Evolutionary conservation across 2,113 vertebrate genomes (phyloP).

Genomic region (Crotalus helleri): DNA sequence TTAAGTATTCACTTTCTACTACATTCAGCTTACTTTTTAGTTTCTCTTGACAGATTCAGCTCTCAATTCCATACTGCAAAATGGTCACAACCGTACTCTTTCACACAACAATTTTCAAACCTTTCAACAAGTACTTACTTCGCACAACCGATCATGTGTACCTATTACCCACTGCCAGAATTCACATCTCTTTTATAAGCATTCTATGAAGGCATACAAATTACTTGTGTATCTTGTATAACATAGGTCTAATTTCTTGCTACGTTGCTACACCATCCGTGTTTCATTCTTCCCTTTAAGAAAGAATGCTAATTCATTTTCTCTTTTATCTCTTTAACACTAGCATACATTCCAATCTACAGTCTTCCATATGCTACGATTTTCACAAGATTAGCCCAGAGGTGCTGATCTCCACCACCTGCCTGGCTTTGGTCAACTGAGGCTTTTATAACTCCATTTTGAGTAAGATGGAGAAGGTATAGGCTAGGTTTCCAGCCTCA

Average conservation of each 20-base stretch:
- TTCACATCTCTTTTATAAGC: not conserved
- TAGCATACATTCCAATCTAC: too few relatives aligned
- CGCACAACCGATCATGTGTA: not conserved
- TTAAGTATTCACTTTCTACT: too few relatives aligned
- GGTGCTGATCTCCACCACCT: not conserved
- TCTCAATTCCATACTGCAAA: not conserved
- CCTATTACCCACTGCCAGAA: not conserved
- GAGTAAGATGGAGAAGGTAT: not conserved
- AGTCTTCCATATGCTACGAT: not conserved
- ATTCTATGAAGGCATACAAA: not conserved
- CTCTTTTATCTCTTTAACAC: not conserved
- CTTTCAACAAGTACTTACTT: not conserved
- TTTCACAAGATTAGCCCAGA: not conserved
- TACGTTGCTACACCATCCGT: not conserved
- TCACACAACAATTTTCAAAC: not conserved
- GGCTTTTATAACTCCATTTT: not conserved
- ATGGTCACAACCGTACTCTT: not conserved
- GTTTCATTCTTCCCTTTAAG: not conserved
- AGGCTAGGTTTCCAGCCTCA: not conserved
- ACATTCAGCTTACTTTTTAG: too few relatives aligned
- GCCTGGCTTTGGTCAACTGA: not conserved
- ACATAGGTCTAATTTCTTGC: not conserved
- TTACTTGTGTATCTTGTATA: not conserved
- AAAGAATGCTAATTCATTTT: not conserved
- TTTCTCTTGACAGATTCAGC: not conserved